Conservation (phyloP, 2,797 vertebrate genomes). For the Tangara arthus region DNA sequence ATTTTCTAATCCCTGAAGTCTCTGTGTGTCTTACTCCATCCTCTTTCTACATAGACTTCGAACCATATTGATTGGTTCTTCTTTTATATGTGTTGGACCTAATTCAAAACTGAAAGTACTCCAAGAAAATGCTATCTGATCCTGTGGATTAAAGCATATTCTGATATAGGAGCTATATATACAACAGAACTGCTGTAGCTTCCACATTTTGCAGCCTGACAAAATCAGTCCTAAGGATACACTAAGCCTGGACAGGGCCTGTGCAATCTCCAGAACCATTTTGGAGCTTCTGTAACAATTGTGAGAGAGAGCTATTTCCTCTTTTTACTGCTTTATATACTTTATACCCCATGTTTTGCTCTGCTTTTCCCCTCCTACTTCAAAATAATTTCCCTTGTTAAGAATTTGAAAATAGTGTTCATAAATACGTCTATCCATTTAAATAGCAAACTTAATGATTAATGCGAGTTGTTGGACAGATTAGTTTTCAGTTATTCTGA, state of each 20-base stretch:
- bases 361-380: neutral
- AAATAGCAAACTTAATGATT: neutral
- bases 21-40: neutral
- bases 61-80: neutral
- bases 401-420: neutral
- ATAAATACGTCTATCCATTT: neutral
- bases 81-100: neutral
- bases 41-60: accelerated
- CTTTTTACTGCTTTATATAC: neutral
- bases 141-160: neutral
- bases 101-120: neutral
- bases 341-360: neutral
- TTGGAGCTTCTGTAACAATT: neutral
- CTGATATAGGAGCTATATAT: neutral
- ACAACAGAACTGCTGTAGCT: neutral
- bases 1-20: neutral
- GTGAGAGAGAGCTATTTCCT: neutral
- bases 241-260: neutral
- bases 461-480: neutral
- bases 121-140: neutral
- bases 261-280: neutral
- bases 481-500: neutral
- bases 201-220: neutral
- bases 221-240: neutral
- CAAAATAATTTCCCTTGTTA: neutral